Evolutionary conservation across 2,113 vertebrate genomes (phyloP).

Genomic region (Promerops cafer): DNA sequence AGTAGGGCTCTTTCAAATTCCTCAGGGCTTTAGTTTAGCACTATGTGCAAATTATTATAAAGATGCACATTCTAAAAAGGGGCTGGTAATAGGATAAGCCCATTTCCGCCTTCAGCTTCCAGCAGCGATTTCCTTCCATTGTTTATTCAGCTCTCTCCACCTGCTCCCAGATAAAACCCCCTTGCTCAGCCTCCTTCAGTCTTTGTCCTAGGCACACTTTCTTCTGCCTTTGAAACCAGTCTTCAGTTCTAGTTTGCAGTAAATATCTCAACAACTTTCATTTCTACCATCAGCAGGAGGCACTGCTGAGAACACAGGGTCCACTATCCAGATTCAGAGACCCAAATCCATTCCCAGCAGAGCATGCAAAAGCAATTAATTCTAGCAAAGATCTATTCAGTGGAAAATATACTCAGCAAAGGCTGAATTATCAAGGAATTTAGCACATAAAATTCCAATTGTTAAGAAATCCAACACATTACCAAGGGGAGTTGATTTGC

Average conservation of each 20-base stretch:
- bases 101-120: neutral
- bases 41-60: neutral
- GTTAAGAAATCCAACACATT: neutral
- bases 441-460: neutral
- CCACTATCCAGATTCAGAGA: neutral
- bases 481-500: neutral
- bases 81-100: neutral
- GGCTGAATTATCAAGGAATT: neutral
- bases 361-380: neutral
- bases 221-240: neutral
- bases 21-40: neutral
- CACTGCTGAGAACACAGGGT: neutral
- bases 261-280: neutral
- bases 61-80: neutral
- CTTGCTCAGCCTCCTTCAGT: neutral
- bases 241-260: neutral
- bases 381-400: neutral
- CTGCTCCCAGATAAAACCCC: neutral
- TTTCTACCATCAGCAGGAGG: neutral
- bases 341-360: neutral
- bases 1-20: neutral
- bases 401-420: neutral
- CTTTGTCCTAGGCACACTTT: neutral
- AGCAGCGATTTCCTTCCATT: neutral
- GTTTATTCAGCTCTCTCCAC: neutral